These are phyloP conservation scores for Noctua fimbriata DNA, from an alignment of 2,888 invertebrate species.

Conservation along the genomic window DNA sequence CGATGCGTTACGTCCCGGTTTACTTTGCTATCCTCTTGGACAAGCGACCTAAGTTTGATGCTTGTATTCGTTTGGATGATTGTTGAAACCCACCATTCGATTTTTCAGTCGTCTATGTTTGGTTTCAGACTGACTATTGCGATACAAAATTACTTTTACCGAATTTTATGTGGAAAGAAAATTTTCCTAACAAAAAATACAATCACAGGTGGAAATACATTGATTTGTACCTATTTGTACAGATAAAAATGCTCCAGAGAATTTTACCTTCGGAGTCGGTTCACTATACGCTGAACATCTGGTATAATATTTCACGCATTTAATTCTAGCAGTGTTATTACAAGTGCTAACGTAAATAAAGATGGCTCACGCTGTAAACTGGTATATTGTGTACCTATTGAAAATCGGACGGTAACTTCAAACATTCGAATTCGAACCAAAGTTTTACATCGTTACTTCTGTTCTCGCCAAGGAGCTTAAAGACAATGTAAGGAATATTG, in stretches of 20 bases:
- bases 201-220: constrained; percentile 26
- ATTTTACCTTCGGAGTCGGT: constrained; percentile 19
- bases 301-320: constrained; percentile 50
- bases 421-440: constrained; percentile 2
- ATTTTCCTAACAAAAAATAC: not conserved
- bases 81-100: no score
- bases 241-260: constrained; percentile 19
- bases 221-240: constrained; percentile 2
- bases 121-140: not conserved
- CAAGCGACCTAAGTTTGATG: no score
- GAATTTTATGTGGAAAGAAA: not conserved
- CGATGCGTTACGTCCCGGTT: no score
- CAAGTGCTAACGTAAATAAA: constrained; percentile 38
- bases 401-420: constrained; percentile 7
- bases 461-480: not conserved
- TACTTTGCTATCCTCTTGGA: no score
- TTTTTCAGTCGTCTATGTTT: no score
- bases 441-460: not conserved
- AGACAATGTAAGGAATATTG: no score
- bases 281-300: constrained; percentile 43
- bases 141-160: not conserved
- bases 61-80: no score
- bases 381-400: constrained; percentile 17
- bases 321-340: constrained; percentile 36
- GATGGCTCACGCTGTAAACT: constrained; percentile 14